Evolutionary conservation across 2,113 vertebrate genomes (phyloP).

Genomic region (Tympanuchus pallidicinctus): DNA sequence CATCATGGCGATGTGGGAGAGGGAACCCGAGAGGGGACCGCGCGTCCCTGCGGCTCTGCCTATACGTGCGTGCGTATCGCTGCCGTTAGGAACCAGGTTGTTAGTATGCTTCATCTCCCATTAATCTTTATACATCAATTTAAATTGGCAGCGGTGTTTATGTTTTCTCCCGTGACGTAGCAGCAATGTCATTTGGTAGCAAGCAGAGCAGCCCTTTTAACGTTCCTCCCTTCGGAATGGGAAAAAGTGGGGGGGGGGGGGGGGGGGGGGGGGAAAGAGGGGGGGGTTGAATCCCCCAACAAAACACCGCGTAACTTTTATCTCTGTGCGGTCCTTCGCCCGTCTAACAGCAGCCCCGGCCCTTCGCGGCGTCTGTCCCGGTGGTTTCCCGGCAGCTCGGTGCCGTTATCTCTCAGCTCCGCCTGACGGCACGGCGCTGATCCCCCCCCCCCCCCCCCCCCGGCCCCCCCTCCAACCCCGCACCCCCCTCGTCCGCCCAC

Average conservation of each 20-base stretch:
- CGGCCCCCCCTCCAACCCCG: no score
- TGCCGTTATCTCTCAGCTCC: no score
- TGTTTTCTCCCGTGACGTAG: slow-evolving; percentile 60
- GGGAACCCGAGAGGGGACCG: neutral
- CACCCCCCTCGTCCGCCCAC: no score
- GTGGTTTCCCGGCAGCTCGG: no score
- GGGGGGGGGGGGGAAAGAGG: no score
- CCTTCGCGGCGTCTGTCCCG: no score
- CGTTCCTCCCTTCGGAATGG: neutral
- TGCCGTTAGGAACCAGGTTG: slow-evolving; percentile 48
- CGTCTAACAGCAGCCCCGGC: no score
- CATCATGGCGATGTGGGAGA: slow-evolving; percentile 17
- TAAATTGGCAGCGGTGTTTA: slow-evolving; percentile 66
- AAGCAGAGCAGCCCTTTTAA: slow-evolving; percentile 31
- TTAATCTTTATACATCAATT: slow-evolving; percentile 68
- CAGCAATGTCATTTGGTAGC: slow-evolving; percentile 53
- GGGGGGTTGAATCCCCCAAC: rapidly evolving
- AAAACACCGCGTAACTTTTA: no score
- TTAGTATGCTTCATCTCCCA: slow-evolving; percentile 65
- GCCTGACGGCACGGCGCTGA: no score
- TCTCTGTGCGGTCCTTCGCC: no score
- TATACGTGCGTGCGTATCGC: neutral
- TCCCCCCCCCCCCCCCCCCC: no score
- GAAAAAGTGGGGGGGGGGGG: neutral
- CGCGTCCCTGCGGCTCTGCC: neutral